A percentile compares a stretch with the other conserved stretches of the same genome.
These are phyloP conservation scores for Scelioninae gen. 2 DNA, from an alignment of 2,888 invertebrate species.

Conservation along the genomic window DNA sequence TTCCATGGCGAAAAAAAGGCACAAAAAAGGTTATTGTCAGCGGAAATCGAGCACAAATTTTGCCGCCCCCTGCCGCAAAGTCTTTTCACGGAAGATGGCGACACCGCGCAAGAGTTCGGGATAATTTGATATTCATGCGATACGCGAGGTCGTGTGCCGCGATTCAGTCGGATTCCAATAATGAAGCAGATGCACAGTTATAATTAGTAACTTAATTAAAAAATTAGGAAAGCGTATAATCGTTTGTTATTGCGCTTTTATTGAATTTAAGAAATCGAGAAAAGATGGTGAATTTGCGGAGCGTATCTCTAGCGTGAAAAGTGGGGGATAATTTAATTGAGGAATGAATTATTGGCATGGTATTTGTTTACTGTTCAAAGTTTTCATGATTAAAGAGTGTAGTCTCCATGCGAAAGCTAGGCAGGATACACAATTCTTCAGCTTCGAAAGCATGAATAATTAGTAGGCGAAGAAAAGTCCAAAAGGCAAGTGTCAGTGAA, in stretches of 20 bases:
- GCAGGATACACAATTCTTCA: too few relatives aligned
- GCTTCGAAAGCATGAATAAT: too few relatives aligned
- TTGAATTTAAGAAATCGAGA: background rate
- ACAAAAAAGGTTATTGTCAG: background rate
- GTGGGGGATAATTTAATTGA: too few relatives aligned
- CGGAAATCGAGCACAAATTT: background rate
- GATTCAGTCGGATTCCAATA: constrained; percentile 34
- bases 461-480: constrained; percentile 45
- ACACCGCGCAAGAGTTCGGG: constrained; percentile 31
- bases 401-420: too few relatives aligned
- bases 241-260: background rate
- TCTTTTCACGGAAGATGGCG: constrained; percentile 27
- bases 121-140: constrained; percentile 43
- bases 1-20: background rate
- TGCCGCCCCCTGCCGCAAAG: background rate
- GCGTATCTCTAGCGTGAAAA: too few relatives aligned
- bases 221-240: constrained; percentile 9
- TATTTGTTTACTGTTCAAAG: too few relatives aligned
- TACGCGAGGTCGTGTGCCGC: constrained; percentile 20
- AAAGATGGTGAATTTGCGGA: background rate
- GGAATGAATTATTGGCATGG: too few relatives aligned
- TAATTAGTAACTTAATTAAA: constrained; percentile 31
- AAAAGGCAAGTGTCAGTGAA: constrained; percentile 40
- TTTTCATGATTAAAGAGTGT: too few relatives aligned
- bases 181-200: constrained; percentile 24